A percentile compares a stretch with the other conserved stretches of the same genome.
phyloP scores from a whole-genome alignment of 2,888 invertebrate genomes.

The Agrilus cyanescens region DNA sequence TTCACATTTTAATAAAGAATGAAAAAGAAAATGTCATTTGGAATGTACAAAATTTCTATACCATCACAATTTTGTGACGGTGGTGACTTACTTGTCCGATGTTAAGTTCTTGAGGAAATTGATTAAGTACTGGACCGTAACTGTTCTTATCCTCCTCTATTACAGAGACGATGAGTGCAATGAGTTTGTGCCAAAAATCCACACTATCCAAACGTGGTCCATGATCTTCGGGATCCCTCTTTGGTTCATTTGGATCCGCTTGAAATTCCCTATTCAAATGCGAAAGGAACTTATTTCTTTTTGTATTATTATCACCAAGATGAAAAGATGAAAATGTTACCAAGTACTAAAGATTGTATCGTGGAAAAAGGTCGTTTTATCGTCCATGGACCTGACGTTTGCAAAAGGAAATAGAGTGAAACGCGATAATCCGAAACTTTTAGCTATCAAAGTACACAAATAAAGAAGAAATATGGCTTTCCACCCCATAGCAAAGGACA shows the following conservation, averaged over 20 bases:
- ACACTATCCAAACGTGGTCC: conserved; percentile 80
- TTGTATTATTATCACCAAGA: too few species aligned
- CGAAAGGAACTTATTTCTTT: too few species aligned
- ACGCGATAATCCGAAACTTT: too few species aligned
- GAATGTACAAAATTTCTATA: not conserved
- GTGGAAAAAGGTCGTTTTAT: too few species aligned
- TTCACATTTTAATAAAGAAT: not conserved
- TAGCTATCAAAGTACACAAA: too few species aligned
- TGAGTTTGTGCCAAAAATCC: conserved; percentile 97
- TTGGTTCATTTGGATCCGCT: conserved; percentile 83
- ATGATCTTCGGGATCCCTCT: conserved; percentile 77
- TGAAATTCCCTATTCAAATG: conserved; percentile 57
- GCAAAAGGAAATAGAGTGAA: too few species aligned
- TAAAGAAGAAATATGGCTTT: too few species aligned
- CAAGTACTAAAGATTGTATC: too few species aligned
- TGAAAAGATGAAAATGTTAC: too few species aligned
- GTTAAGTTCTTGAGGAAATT: conserved; percentile 97
- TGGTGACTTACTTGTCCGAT: conserved; percentile 73
- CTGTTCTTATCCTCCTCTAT: conserved; percentile 98
- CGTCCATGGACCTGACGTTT: too few species aligned
- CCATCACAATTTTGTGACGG: too few species aligned
- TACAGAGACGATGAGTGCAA: conserved; percentile 92
- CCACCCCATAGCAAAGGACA: too few species aligned
- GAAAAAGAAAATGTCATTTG: not conserved
- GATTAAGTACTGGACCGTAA: conserved; percentile 95